Evolutionary conservation across 2,888 invertebrate genomes (phyloP).

Genomic region (Philereme transversata): DNA sequence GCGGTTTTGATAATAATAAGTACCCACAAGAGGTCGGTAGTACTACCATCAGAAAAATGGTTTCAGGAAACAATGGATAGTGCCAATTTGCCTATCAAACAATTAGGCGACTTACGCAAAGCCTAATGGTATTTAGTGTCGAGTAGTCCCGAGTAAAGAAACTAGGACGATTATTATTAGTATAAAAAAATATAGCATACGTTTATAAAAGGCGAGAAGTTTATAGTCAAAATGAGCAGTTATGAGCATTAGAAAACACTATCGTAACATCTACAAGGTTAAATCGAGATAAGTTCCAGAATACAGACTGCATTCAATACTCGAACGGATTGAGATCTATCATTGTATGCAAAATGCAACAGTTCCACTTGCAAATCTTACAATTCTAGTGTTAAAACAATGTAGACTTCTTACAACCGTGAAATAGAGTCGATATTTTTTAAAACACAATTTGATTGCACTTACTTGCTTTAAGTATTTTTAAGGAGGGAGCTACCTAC

Average conservation of each 20-base stretch:
- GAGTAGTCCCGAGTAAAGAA: too few species aligned
- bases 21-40: not conserved
- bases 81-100: too few species aligned
- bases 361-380: not conserved
- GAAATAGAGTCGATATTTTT: not conserved
- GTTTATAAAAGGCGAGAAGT: too few species aligned
- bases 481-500: too few species aligned
- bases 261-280: too few species aligned
- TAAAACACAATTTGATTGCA: too few species aligned
- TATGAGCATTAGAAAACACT: not conserved
- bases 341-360: slow-evolving; percentile 29
- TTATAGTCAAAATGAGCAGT: too few species aligned
- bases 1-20: not conserved
- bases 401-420: not conserved
- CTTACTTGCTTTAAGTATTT: too few species aligned
- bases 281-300: slow-evolving; percentile 1
- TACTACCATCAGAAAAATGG: not conserved
- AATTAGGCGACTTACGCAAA: too few species aligned
- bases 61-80: not conserved
- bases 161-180: too few species aligned
- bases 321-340: slow-evolving; percentile 17
- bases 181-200: too few species aligned
- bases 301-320: slow-evolving; percentile 15
- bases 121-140: too few species aligned
- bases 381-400: slow-evolving; percentile 3